Evolutionary conservation across 2,113 vertebrate genomes (phyloP), one percentile per base, ranked within the genome.

Genomic region (Myiopsitta monachus): DNA sequence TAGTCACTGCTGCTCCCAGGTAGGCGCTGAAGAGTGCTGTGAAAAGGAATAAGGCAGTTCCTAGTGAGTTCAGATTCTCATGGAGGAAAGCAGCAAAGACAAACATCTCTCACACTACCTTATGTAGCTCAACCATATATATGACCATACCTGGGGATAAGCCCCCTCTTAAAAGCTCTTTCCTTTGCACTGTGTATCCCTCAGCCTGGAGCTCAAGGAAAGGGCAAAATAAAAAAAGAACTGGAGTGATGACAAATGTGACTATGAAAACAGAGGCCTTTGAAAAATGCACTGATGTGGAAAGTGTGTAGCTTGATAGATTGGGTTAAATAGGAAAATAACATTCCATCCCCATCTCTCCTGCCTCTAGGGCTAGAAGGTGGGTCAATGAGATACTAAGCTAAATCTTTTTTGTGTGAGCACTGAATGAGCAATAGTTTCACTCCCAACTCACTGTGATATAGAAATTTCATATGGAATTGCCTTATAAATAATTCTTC

Each of bases 11-110:
- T 24, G 98, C 98, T 84, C 99, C 98, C 39, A 99, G 97, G 93
- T 99, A 99, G 61, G 99, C 99, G 49, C 98, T 98, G 92, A 99
- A 99, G 91, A 98, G 84, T 0, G 98, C 98, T 99, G 81, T 77
- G 63, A 38, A 69, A 92, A 59, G 63, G 28, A 92, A 79, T 36
- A 36, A 39, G 9, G 11, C 17, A 54, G 10, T 17, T 83, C 18
- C 43, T 55, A 14, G 9, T 97, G 62, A 94, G 41, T 62, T 88
- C n/a, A 14, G 31, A 11, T 73, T 31, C 52, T 92, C 38, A 39
- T 10, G 15, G 62, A 72, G 33, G 17, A 81, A 14, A 64, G 22
- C 13, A 52, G 27, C 39, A 46, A 82, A 24, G 38, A 24, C 27
- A 82, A 52, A 27, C 11, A 72, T 41, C 22, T 44, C 36, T 84